phyloP scores from a whole-genome alignment of 2,888 invertebrate species.

The Drosophila conformis region DNA sequence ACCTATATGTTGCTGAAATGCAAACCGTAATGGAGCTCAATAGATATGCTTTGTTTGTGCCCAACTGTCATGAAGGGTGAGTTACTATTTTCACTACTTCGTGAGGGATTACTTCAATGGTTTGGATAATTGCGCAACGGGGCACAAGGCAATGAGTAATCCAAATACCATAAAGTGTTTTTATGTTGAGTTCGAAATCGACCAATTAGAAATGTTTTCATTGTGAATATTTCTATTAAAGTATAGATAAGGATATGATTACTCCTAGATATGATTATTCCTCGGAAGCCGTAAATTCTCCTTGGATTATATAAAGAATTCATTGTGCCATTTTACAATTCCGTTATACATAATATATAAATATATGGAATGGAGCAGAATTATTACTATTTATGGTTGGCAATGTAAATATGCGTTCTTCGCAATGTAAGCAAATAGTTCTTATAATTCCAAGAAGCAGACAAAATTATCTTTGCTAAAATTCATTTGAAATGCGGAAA shows the following conservation, averaged over 20 bases:
- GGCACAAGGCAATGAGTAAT: slow-evolving; percentile 15
- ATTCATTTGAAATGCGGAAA: not conserved
- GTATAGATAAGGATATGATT: not conserved
- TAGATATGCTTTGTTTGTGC: slow-evolving; percentile 66
- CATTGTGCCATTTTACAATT: not conserved
- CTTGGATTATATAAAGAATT: not conserved
- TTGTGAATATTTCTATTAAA: not conserved
- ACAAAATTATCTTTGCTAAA: not conserved
- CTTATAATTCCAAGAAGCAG: not conserved
- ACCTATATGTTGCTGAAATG: slow-evolving; percentile 55
- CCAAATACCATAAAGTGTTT: not conserved
- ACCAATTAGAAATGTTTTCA: not conserved
- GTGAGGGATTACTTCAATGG: slow-evolving; percentile 1
- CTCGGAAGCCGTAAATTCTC: not conserved
- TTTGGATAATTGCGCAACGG: not conserved
- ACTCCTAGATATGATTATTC: slow-evolving; percentile 10
- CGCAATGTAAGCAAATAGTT: not conserved
- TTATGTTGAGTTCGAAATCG: slow-evolving; percentile 7
- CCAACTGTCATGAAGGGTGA: not conserved
- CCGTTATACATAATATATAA: not conserved
- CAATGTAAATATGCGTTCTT: not conserved
- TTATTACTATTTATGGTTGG: not conserved
- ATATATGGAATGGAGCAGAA: not conserved
- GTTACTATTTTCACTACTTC: not conserved
- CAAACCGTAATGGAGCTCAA: slow-evolving; percentile 70